These are phyloP conservation scores for Delphinapterus leucas DNA, from an alignment of 2,113 vertebrate species.

Conservation along the genomic window DNA sequence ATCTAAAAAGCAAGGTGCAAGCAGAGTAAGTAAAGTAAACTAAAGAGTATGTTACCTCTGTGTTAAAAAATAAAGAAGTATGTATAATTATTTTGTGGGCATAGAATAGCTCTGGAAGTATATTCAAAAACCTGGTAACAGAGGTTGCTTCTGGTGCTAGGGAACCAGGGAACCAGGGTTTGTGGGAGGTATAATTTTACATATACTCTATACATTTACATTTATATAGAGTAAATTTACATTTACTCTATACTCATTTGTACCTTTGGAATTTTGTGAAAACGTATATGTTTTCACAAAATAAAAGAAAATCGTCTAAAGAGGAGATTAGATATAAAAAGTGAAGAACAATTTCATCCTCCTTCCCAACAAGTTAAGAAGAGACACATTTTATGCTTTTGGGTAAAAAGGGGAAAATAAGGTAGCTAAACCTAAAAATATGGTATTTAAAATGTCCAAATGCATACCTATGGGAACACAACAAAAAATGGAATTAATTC, in stretches of 20 bases:
- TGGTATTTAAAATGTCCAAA: background rate
- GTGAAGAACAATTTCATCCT: background rate
- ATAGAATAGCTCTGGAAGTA: background rate
- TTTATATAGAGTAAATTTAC: no score
- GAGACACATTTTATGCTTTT: background rate
- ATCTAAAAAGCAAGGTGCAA: background rate
- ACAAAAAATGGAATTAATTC: background rate
- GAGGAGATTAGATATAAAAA: background rate
- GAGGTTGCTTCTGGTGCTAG: background rate
- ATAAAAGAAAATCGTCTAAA: background rate
- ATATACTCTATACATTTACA: background rate
- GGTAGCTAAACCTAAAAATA: background rate
- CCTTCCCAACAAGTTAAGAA: background rate
- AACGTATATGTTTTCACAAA: background rate
- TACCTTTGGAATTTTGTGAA: background rate
- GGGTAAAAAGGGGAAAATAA: background rate
- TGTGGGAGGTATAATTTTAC: background rate
- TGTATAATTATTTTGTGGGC: background rate
- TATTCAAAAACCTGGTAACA: background rate
- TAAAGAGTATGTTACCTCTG: background rate
- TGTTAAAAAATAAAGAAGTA: background rate
- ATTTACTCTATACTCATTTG: background rate
- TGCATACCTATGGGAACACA: background rate
- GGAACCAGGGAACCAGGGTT: background rate
- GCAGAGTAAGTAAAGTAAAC: background rate